phyloP scores from a whole-genome alignment of 2,888 invertebrate species.

The Cheiracanthium punctorium region DNA sequence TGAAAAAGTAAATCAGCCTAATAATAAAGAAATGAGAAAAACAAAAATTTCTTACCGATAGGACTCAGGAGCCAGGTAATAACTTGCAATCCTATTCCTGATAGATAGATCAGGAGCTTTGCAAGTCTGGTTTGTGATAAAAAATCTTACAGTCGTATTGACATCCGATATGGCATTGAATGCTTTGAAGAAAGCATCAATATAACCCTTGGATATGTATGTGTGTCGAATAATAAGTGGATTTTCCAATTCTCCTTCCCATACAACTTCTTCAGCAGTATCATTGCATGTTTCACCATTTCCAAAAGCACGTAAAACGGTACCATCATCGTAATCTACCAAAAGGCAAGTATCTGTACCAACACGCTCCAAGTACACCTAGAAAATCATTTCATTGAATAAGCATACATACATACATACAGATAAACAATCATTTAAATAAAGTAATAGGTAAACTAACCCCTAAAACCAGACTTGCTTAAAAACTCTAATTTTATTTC shows the following conservation, averaged over 20 bases:
- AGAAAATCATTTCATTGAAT: not conserved
- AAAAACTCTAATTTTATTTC: too few relatives aligned
- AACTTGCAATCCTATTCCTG: constrained; percentile 69
- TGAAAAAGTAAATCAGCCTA: too few relatives aligned
- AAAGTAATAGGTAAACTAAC: not conserved
- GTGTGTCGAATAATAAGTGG: constrained; percentile 65
- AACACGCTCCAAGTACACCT: constrained; percentile 66
- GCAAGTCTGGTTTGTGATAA: constrained; percentile 69
- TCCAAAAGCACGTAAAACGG: constrained; percentile 69
- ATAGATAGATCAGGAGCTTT: constrained; percentile 71
- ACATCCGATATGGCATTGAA: constrained; percentile 71
- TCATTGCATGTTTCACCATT: constrained; percentile 69
- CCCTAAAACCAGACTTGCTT: too few relatives aligned
- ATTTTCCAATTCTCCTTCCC: constrained; percentile 68
- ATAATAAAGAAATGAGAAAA: too few relatives aligned
- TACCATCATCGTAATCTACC: constrained; percentile 72
- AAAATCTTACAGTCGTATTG: constrained; percentile 64
- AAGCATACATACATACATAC: too few relatives aligned
- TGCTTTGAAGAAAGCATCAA: constrained; percentile 67
- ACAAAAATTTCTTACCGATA: constrained; percentile 54
- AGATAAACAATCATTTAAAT: too few relatives aligned
- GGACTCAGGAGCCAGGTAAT: constrained; percentile 61
- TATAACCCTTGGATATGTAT: constrained; percentile 67
- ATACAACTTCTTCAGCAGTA: constrained; percentile 70
- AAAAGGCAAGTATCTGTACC: constrained; percentile 73